phyloP scores from a whole-genome alignment of 2,113 vertebrate genomes.

The Himantopus leucocephalus region DNA sequence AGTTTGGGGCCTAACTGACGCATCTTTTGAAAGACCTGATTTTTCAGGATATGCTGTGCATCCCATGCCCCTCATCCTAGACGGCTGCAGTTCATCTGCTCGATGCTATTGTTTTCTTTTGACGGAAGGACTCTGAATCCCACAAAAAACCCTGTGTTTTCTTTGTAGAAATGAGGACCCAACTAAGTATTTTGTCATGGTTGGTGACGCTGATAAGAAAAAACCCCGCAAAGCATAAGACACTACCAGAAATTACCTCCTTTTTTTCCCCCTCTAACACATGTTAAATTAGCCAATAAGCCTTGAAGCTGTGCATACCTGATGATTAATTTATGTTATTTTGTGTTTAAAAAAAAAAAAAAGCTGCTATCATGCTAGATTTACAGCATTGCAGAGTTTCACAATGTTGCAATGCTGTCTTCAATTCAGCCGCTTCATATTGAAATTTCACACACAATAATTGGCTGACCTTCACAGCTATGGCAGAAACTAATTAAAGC shows the following conservation, averaged over 20 bases:
- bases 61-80: neutral
- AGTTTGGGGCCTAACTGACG: neutral
- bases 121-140: neutral
- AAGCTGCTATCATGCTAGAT: constrained; percentile 54
- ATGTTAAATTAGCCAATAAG: constrained; percentile 72
- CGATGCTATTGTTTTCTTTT: neutral
- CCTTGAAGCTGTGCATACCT: constrained; percentile 64
- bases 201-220: constrained; percentile 48
- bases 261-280: neutral
- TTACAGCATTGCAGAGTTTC: constrained; percentile 61
- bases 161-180: constrained; percentile 9
- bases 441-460: constrained; percentile 96
- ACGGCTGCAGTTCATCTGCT: neutral
- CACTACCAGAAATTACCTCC: constrained; percentile 38
- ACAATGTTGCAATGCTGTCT: constrained; percentile 73
- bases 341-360: constrained; percentile 10
- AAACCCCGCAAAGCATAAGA: neutral
- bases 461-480: constrained; percentile 98
- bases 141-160: neutral
- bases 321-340: constrained; percentile 74
- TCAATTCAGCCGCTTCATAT: constrained; percentile 79
- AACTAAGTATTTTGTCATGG: constrained; percentile 49
- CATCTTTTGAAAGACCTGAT: neutral
- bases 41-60: neutral
- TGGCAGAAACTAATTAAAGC: constrained; percentile 97